Evolutionary conservation across 2,888 invertebrate species (phyloP).

Genomic region (Euphydryas editha): DNA sequence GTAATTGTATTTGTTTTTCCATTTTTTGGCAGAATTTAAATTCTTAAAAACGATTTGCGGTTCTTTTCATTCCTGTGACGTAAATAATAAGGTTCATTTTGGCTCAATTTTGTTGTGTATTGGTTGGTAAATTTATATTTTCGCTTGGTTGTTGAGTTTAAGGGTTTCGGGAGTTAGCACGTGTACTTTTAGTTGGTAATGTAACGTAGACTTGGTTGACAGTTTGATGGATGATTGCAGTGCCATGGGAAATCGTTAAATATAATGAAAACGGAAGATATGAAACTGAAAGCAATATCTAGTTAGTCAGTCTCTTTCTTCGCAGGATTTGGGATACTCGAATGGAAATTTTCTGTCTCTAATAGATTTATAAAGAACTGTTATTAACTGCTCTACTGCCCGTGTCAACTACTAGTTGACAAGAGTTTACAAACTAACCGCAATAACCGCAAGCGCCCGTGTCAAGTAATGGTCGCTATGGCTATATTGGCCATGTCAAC

Average conservation of each 20-base stretch:
- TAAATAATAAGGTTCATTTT: constrained; percentile 47
- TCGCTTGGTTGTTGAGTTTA: constrained; percentile 44
- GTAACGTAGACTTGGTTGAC: constrained; percentile 50
- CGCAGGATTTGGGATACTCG: too few species aligned
- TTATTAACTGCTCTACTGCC: too few species aligned
- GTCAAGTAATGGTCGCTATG: too few species aligned
- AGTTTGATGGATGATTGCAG: constrained; percentile 69
- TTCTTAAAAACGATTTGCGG: constrained; percentile 30
- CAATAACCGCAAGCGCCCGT: too few species aligned
- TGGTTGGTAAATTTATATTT: constrained; percentile 52
- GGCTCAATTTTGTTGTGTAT: constrained; percentile 33
- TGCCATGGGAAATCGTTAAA: constrained; percentile 61
- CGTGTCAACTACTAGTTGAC: too few species aligned
- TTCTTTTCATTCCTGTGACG: constrained; percentile 44
- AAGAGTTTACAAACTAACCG: too few species aligned
- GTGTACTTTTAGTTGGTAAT: constrained; percentile 26
- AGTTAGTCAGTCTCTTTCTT: constrained; percentile 19
- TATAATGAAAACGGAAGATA: constrained; percentile 16
- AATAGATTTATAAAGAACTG: too few species aligned
- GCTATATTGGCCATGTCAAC: too few species aligned
- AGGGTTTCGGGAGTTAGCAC: constrained; percentile 33
- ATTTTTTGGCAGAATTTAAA: constrained; percentile 19
- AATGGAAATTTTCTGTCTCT: too few species aligned
- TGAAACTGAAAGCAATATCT: background rate
- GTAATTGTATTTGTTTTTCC: constrained; percentile 37